These are phyloP conservation scores for Hypocryptadius cinnamomeus DNA, from an alignment of 2,113 vertebrate genomes.

Conservation along the genomic window DNA sequence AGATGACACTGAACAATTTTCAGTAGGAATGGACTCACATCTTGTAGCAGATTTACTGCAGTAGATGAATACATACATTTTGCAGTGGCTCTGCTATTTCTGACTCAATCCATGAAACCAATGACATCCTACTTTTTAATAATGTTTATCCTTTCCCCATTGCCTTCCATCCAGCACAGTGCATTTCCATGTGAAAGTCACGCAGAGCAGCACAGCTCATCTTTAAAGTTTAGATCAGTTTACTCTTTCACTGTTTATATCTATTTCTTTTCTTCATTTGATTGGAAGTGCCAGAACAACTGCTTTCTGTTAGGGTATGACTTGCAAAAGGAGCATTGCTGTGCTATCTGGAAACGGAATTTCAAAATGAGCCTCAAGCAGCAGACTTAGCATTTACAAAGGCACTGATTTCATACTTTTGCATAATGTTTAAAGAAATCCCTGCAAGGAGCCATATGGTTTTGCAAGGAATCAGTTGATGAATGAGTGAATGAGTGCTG, in stretches of 20 bases:
- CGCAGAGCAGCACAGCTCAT: background rate
- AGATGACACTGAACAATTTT: background rate
- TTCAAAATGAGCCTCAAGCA: constrained; percentile 21
- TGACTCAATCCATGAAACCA: background rate
- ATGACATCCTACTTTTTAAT: background rate
- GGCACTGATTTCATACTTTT: background rate
- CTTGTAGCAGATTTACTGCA: background rate
- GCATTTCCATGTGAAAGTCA: background rate
- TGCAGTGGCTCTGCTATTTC: background rate
- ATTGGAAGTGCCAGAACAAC: background rate
- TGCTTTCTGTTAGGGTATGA: background rate
- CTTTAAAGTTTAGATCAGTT: background rate
- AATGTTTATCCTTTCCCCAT: background rate
- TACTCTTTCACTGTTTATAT: background rate
- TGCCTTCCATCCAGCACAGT: background rate
- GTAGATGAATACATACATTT: background rate
- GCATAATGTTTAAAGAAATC: constrained; percentile 15
- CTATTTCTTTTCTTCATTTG: background rate
- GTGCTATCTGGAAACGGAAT: background rate
- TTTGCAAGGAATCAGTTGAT: background rate
- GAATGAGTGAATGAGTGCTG: background rate
- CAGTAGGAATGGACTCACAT: background rate
- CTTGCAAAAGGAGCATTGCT: background rate
- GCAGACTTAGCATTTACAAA: background rate
- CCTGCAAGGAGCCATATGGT: constrained; percentile 25